These are phyloP conservation scores for Acleris literana DNA, from an alignment of 2,888 invertebrate genomes.

Conservation along the genomic window DNA sequence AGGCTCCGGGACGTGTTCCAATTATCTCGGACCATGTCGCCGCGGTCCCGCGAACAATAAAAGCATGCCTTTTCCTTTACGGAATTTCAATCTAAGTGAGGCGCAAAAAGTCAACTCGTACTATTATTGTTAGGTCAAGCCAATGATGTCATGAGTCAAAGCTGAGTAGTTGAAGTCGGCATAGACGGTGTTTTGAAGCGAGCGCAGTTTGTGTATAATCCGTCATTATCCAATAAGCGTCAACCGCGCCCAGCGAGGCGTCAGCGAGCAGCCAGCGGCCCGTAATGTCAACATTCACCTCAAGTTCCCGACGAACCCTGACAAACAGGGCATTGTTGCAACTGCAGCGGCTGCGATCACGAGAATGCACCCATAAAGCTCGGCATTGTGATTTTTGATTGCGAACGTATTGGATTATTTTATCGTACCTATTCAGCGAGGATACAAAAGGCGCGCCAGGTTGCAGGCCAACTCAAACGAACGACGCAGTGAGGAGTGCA, in stretches of 20 bases:
- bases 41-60: slow-evolving; percentile 31
- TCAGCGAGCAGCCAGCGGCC: slow-evolving; percentile 31
- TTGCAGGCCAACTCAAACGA: slow-evolving; percentile 50
- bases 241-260: slow-evolving; percentile 34
- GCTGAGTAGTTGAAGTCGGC: slow-evolving; percentile 10
- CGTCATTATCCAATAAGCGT: slow-evolving; percentile 34
- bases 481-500: slow-evolving; percentile 41
- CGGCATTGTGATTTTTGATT: slow-evolving; percentile 66
- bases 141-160: slow-evolving; percentile 32
- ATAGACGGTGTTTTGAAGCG: slow-evolving; percentile 12
- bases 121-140: not conserved
- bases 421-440: slow-evolving; percentile 49
- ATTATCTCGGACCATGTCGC: slow-evolving; percentile 40
- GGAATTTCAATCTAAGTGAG: slow-evolving; percentile 17
- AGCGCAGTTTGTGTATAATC: slow-evolving; percentile 24
- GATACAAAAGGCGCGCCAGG: slow-evolving; percentile 58
- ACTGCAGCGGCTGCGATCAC: slow-evolving; percentile 33
- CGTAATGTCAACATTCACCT: slow-evolving; percentile 49
- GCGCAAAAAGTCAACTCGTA: slow-evolving; percentile 21
- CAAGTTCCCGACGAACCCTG: slow-evolving; percentile 70
- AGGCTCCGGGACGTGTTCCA: slow-evolving; percentile 45
- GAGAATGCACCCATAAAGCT: slow-evolving; percentile 73
- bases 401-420: slow-evolving; percentile 54
- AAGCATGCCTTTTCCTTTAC: slow-evolving; percentile 18
- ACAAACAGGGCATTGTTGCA: slow-evolving; percentile 76